Conservation (phyloP, 2,888 invertebrate species). For the Nephrotoma guestfalica region DNA sequence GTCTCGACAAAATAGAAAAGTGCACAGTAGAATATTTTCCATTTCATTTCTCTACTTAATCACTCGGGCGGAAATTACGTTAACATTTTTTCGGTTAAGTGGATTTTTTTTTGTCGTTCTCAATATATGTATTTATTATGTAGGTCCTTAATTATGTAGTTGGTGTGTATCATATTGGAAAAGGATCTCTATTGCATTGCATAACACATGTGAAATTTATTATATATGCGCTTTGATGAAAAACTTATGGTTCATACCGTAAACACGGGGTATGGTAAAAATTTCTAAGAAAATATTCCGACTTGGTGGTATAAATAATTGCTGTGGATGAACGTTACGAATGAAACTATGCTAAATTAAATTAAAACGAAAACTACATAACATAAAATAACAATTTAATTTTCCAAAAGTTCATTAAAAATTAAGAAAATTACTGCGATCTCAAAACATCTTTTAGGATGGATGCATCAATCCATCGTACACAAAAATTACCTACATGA, state of each 20-base stretch:
- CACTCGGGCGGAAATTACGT: background rate
- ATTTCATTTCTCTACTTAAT: background rate
- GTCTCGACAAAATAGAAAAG: background rate
- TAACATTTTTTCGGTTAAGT: background rate
- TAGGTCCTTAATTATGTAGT: background rate
- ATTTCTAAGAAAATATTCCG: background rate
- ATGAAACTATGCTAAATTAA: background rate
- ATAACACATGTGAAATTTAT: background rate
- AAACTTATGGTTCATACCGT: background rate
- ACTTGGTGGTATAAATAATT: background rate
- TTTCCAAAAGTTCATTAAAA: background rate
- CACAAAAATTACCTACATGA: background rate
- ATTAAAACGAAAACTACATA: background rate
- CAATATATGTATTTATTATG: background rate
- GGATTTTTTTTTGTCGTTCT: background rate
- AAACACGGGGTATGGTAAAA: background rate
- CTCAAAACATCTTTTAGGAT: background rate
- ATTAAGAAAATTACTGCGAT: background rate
- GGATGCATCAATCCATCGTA: background rate
- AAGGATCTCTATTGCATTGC: background rate
- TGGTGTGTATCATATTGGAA: background rate
- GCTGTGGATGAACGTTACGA: background rate
- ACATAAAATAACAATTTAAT: background rate
- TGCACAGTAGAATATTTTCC: too few species aligned
- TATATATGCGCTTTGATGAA: background rate